Conservation (phyloP, 2,888 invertebrate genomes). For the Philopedon plagiatum region DNA sequence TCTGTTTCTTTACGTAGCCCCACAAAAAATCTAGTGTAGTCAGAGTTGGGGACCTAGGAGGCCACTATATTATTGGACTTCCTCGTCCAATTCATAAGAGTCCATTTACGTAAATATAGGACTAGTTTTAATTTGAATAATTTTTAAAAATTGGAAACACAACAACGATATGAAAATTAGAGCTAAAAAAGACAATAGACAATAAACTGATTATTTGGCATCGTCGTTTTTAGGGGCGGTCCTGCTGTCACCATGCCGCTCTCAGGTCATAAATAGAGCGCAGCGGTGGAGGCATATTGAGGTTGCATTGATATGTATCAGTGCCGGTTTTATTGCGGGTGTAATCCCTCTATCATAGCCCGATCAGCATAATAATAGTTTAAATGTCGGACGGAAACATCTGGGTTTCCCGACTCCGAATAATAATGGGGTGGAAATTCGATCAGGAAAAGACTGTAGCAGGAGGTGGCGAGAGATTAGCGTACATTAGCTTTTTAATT, state of each 20-base stretch:
- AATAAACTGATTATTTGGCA: conserved; percentile 31
- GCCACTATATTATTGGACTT: too few relatives aligned
- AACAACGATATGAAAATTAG: too few relatives aligned
- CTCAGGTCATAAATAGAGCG: conserved; percentile 64
- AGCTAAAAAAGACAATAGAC: too few relatives aligned
- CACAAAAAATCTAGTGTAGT: too few relatives aligned
- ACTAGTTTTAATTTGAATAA: too few relatives aligned
- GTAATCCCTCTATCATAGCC: conserved; percentile 70
- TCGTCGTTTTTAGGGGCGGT: conserved; percentile 58
- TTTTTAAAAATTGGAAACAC: too few relatives aligned
- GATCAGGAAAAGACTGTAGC: conserved; percentile 46
- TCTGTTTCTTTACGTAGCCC: too few relatives aligned
- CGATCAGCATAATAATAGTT: conserved; percentile 71
- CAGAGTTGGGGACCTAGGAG: too few relatives aligned
- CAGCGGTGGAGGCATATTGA: conserved; percentile 66
- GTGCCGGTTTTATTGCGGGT: conserved; percentile 69
- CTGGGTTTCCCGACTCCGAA: conserved; percentile 60
- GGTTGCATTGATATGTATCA: conserved; percentile 70
- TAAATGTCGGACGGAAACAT: conserved; percentile 65
- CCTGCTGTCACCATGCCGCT: conserved; percentile 63
- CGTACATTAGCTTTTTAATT: conserved; percentile 49
- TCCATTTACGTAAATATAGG: too few relatives aligned
- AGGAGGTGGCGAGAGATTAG: conserved; percentile 30
- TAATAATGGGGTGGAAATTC: conserved; percentile 52
- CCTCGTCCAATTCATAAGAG: too few relatives aligned